phyloP scores from a whole-genome alignment of 2,113 vertebrate species.

The Oceanodroma tethys region DNA sequence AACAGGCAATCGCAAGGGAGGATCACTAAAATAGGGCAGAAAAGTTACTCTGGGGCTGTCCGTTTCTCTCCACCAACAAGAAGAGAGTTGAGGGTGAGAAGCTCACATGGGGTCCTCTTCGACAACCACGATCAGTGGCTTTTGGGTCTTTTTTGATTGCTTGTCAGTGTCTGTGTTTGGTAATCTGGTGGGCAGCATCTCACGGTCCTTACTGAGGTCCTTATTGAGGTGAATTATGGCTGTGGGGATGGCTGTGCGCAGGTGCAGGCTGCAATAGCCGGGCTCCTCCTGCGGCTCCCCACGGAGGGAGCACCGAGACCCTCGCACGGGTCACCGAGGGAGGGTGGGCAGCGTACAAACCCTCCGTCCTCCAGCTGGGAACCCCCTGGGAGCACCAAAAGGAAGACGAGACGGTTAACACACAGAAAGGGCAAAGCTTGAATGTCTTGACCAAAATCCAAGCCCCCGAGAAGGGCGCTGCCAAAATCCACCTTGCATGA shows the following conservation, averaged over 20 bases:
- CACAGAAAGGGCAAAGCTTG: not conserved
- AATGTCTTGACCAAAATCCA: not conserved
- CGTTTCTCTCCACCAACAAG: not conserved
- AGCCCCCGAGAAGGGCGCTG: not conserved
- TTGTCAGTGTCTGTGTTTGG: not conserved
- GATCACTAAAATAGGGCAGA: not conserved
- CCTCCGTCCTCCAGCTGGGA: not conserved
- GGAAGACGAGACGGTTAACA: accelerated
- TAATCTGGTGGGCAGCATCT: not conserved
- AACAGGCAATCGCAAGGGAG: not conserved
- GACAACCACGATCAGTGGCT: not conserved
- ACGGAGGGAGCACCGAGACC: accelerated
- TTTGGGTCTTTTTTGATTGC: not conserved
- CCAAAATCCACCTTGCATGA: accelerated
- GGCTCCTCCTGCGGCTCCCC: not conserved
- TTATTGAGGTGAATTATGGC: not conserved
- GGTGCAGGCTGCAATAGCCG: accelerated
- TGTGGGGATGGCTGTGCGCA: not conserved
- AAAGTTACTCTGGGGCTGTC: not conserved
- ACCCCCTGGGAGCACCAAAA: not conserved
- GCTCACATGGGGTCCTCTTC: not conserved
- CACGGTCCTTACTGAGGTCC: not conserved
- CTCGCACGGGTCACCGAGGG: not conserved
- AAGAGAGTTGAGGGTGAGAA: not conserved
- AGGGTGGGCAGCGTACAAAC: not conserved